These are phyloP conservation scores for Plagodis dolabraria DNA, from an alignment of 2,888 invertebrate species.

Conservation along the genomic window DNA sequence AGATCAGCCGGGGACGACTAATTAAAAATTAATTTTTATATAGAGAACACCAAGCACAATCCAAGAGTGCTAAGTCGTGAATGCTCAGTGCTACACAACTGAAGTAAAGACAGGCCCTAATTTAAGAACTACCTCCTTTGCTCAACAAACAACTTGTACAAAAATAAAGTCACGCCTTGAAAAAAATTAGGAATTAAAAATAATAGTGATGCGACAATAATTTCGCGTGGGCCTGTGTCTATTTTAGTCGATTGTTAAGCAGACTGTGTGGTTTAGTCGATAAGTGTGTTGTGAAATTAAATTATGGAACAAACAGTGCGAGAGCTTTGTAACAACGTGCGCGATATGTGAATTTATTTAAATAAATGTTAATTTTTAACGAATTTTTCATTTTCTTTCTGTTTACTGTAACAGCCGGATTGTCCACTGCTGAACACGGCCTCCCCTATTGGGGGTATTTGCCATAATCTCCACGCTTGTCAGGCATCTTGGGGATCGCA, in stretches of 20 bases:
- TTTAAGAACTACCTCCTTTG: constrained; percentile 13
- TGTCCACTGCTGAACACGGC: too few species aligned
- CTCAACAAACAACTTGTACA: not conserved
- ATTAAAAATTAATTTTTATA: constrained; percentile 29
- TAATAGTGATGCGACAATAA: constrained; percentile 32
- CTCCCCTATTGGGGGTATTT: too few species aligned
- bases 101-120: constrained; percentile 60
- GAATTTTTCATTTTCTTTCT: constrained; percentile 17
- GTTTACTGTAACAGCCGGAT: too few species aligned
- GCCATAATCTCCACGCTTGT: too few species aligned
- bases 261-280: constrained; percentile 60
- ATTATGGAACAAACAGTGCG: constrained; percentile 82
- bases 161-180: constrained; percentile 19
- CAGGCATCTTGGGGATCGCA: too few species aligned
- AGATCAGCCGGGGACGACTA: constrained; percentile 90
- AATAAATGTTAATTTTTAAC: constrained; percentile 79
- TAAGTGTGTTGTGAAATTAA: constrained; percentile 77
- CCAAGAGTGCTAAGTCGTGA: constrained; percentile 41
- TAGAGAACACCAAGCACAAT: constrained; percentile 45
- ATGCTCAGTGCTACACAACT: constrained; percentile 47
- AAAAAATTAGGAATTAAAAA: constrained; percentile 7
- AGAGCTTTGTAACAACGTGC: constrained; percentile 73
- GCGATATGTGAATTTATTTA: constrained; percentile 77
- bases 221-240: constrained; percentile 41
- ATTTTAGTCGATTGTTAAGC: constrained; percentile 55